Base-by-base conservation (phyloP, 2,797 vertebrate genomes). In the Chaenodraco wilsoni region DNA sequence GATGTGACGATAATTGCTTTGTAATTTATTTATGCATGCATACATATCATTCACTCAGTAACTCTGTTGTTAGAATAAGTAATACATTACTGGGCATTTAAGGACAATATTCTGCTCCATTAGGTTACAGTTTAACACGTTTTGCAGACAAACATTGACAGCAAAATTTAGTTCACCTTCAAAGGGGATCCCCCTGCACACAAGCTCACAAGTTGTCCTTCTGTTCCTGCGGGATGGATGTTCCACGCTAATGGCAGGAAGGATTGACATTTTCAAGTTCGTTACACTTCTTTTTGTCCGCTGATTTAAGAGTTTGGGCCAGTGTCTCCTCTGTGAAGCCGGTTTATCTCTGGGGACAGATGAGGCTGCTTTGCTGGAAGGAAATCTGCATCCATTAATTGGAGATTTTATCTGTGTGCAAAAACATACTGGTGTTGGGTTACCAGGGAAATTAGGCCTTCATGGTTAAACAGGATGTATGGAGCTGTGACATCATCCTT, bases 401-500 rank as follows among this genome's bases (percentile, higher is more conserved):
- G 60, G 11, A 37, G 57, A 43, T 54, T 67, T 64, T 46, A 62
- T 74, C 49, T 65, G 40, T 37, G 9, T 48, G 41, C 51, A 54
- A 65, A 69, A 58, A 78, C 80, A 44, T 9, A 17, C 43, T 49
- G 46, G 58, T 68, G 79, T 84, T 59, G 16, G 17, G 72, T 82
- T 89, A 52, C 79, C 19, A 64, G 55, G 52, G 46, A 81, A 74
- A 79, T 59, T 31, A 72, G 67, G 68, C 66, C 70, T 68, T 41
- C 78, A 78, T 63, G 81, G 68, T 75, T 88, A 83, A 87, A 89
- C 81, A 82, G 74, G 83, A 88, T 86, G 73, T 40, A 49, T 50
- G 17, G 60, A 57, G 69, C 80, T 78, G 78, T 83, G 84, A 82
- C 74, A 74, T 82, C 76, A 77, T 68, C 21, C 54, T 63, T 77